These are phyloP conservation scores for Mesaphorura yosii DNA, from an alignment of 1,140 invertebrate genomes.

Conservation along the genomic window DNA sequence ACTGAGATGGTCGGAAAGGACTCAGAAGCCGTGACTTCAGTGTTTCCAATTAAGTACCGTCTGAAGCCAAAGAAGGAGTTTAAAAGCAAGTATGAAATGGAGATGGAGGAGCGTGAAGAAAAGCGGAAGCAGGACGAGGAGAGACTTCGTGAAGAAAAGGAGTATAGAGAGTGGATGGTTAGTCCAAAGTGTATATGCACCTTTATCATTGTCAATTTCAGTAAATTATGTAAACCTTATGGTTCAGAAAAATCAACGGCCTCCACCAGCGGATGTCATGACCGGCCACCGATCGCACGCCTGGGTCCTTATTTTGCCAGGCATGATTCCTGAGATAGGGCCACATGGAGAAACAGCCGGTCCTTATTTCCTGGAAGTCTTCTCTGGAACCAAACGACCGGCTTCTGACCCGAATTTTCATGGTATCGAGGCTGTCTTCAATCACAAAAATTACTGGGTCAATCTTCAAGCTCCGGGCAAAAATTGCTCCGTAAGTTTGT, in stretches of 20 bases:
- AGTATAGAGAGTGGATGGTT: too few species aligned
- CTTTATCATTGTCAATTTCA: not conserved
- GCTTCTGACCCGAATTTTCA: slow-evolving; percentile 52
- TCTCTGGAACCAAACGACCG: slow-evolving; percentile 53
- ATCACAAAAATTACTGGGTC: slow-evolving; percentile 75
- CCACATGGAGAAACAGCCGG: slow-evolving; percentile 44
- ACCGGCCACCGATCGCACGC: slow-evolving; percentile 63
- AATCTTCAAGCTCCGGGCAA: slow-evolving; percentile 47
- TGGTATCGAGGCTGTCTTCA: slow-evolving; percentile 72
- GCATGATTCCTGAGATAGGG: slow-evolving; percentile 36
- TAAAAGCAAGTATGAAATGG: slow-evolving; percentile 14
- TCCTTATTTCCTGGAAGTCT: slow-evolving; percentile 70
- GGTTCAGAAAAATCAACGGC: too few species aligned
- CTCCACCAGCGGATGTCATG: slow-evolving; percentile 43
- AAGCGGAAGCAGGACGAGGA: slow-evolving; percentile 30
- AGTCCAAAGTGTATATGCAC: too few species aligned
- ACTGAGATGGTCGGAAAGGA: not conserved
- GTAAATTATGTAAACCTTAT: slow-evolving; percentile 33
- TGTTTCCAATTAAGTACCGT: slow-evolving; percentile 25
- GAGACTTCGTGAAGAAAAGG: slow-evolving; percentile 44
- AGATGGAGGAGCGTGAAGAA: slow-evolving; percentile 31
- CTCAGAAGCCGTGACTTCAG: not conserved
- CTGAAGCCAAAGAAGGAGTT: slow-evolving; percentile 7
- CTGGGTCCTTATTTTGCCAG: slow-evolving; percentile 63
- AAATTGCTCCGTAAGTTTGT: too few species aligned